Evolutionary conservation across 2,797 vertebrate genomes (phyloP).

Genomic region (Poliocrania exsul): DNA sequence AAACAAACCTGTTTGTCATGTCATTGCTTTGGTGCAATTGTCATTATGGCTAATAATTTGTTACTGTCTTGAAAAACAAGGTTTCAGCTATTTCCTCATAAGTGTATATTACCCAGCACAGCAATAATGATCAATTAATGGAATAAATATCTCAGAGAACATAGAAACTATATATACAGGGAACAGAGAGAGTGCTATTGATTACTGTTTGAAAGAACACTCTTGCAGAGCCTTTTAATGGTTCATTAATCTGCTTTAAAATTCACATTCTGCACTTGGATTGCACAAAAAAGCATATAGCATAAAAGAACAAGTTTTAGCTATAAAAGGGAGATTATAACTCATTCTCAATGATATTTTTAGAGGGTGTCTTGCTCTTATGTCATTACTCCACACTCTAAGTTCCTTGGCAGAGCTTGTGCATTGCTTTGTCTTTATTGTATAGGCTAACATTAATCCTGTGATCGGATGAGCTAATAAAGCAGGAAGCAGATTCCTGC

Average conservation of each 20-base stretch:
- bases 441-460: conserved; percentile 39
- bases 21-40: background rate
- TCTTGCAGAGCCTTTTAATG: conserved; percentile 66
- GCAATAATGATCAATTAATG: conserved; percentile 74
- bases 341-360: conserved; percentile 61
- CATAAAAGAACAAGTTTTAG: conserved; percentile 62
- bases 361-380: conserved; percentile 48
- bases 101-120: conserved; percentile 55
- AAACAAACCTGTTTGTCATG: conserved; percentile 38
- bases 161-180: conserved; percentile 43
- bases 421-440: conserved; percentile 49
- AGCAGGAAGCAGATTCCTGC: background rate
- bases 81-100: conserved; percentile 65
- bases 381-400: conserved; percentile 21
- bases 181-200: conserved; percentile 50
- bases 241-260: conserved; percentile 76
- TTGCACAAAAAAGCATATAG: conserved; percentile 45
- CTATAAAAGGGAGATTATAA: conserved; percentile 66
- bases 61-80: conserved; percentile 62
- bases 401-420: conserved; percentile 39
- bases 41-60: conserved; percentile 60
- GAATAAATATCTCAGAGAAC: conserved; percentile 68
- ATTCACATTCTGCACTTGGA: conserved; percentile 65
- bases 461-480: conserved; percentile 5
- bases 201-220: conserved; percentile 65